Conservation (phyloP, 2,113 vertebrate genomes). For the Callopanchax toddi region DNA sequence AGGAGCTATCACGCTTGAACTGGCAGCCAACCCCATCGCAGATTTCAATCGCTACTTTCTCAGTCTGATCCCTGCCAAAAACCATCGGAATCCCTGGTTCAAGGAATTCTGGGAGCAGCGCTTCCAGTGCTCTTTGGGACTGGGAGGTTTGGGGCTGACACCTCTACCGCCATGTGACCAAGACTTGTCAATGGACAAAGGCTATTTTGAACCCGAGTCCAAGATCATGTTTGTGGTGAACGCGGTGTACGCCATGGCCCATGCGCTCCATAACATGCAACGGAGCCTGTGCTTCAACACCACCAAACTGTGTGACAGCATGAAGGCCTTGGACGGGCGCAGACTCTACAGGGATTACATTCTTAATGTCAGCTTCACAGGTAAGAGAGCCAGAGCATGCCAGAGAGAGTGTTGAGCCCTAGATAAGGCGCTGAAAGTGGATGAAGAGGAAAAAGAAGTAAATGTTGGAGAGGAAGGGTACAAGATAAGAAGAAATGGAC, state of each 20-base stretch:
- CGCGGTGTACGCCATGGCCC: conserved; percentile 95
- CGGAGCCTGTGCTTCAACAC: conserved; percentile 92
- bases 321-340: conserved; percentile 92
- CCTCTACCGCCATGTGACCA: conserved; percentile 84
- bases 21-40: conserved; percentile 89
- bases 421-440: conserved; percentile 42
- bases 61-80: conserved; percentile 87
- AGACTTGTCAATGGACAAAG: conserved; percentile 86
- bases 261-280: conserved; percentile 94
- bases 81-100: conserved; percentile 95
- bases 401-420: conserved; percentile 5
- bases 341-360: conserved; percentile 94
- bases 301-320: conserved; percentile 91
- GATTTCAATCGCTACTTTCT: conserved; percentile 95
- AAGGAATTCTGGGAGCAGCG: conserved; percentile 98
- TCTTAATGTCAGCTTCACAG: conserved; percentile 95
- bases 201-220: conserved; percentile 94
- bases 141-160: conserved; percentile 43
- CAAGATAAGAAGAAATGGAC: conserved; percentile 15
- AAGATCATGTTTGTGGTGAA: conserved; percentile 99
- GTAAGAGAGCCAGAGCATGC: conserved; percentile 77
- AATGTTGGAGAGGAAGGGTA: conserved; percentile 9
- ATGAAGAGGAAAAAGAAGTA: conserved; percentile 25
- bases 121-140: conserved; percentile 89
- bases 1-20: conserved; percentile 95